phyloP scores from a whole-genome alignment of 1,140 invertebrate genomes.

The Saccostrea echinata region DNA sequence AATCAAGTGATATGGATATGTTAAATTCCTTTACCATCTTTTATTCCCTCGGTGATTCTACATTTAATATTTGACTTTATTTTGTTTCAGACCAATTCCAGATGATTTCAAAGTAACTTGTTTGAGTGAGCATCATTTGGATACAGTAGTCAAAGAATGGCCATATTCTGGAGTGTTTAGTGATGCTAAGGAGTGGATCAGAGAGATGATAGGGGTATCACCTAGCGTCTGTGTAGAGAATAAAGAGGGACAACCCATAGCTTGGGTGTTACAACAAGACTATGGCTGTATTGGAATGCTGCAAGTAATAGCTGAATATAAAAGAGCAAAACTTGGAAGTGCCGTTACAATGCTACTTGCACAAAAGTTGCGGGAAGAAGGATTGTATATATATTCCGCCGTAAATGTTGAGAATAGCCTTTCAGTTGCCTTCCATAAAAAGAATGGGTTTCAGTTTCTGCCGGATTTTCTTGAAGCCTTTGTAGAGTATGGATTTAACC shows the following conservation, averaged over 20 bases:
- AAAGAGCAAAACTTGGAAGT: slow-evolving; percentile 15
- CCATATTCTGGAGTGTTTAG: background rate
- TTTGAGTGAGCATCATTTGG: background rate
- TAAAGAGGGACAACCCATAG: background rate
- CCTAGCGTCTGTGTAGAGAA: background rate
- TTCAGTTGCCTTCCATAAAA: slow-evolving; percentile 1
- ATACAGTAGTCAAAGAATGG: background rate
- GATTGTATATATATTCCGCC: background rate
- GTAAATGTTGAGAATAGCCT: background rate
- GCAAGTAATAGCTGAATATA: background rate
- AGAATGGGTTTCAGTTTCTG: background rate
- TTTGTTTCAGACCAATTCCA: background rate
- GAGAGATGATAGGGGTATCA: background rate
- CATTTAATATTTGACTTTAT: too few relatives aligned
- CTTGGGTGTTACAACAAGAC: slow-evolving; percentile 1
- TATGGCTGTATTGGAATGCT: slow-evolving; percentile 9
- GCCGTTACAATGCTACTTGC: background rate
- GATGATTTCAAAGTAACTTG: background rate
- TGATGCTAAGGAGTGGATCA: background rate
- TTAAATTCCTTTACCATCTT: too few relatives aligned
- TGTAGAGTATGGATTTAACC: background rate
- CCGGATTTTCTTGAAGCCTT: background rate
- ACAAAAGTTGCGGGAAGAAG: background rate
- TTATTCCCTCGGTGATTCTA: too few relatives aligned
- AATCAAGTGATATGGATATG: too few relatives aligned